phyloP scores from a whole-genome alignment of 2,113 vertebrate genomes.

The Zapus hudsonius region DNA sequence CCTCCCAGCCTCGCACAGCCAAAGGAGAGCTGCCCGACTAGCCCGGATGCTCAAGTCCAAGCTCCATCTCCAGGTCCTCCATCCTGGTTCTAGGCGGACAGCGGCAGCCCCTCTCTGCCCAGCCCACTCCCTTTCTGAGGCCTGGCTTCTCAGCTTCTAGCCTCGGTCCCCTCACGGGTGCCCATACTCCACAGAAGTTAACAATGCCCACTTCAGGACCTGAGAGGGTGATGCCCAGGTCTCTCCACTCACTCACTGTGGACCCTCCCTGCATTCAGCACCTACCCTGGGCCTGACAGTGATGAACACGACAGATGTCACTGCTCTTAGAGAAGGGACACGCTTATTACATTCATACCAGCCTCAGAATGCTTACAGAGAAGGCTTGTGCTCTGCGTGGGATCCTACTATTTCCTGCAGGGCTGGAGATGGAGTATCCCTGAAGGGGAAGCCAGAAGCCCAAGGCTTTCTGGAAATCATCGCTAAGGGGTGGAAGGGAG shows the following conservation, averaged over 20 bases:
- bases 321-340: not conserved
- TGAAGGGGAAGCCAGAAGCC: not conserved
- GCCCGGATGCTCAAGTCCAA: no score
- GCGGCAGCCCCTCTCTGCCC: no score
- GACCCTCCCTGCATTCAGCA: not conserved
- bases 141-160: no score
- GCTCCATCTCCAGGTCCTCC: no score
- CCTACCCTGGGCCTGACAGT: not conserved
- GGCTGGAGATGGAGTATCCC: not conserved
- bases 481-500: not conserved
- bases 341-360: not conserved
- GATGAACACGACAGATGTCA: not conserved
- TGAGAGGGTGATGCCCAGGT: not conserved
- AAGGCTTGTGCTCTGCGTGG: not conserved
- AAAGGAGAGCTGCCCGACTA: no score
- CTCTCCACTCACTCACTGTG: not conserved
- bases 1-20: no score
- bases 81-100: no score
- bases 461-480: not conserved
- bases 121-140: no score
- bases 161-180: no score
- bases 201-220: not conserved
- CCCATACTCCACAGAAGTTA: not conserved
- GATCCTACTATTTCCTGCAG: not conserved
- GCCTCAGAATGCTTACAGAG: not conserved